These are phyloP conservation scores for Listrodromus nycthemerus DNA, from an alignment of 2,888 invertebrate species.

Conservation along the genomic window DNA sequence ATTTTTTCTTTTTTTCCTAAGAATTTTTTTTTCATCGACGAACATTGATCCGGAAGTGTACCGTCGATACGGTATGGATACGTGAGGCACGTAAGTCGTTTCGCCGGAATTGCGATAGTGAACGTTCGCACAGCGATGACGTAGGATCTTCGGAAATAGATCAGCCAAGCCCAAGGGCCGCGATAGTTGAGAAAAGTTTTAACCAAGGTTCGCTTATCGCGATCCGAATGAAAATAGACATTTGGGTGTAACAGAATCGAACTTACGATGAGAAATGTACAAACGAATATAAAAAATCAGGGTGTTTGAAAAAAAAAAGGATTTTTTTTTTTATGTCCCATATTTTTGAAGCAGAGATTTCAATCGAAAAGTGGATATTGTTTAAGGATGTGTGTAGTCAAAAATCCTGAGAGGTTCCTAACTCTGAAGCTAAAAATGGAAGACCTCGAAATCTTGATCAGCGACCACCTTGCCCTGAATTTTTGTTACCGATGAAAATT, in stretches of 20 bases:
- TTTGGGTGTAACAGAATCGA: background rate
- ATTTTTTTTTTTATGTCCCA: too few species aligned
- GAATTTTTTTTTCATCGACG: background rate
- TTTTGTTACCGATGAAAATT: too few species aligned
- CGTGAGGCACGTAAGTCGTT: background rate
- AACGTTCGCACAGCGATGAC: conserved; percentile 11
- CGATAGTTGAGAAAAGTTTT: conserved; percentile 23
- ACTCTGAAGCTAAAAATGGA: too few species aligned
- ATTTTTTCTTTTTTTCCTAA: background rate
- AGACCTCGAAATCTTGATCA: too few species aligned
- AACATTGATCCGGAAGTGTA: conserved; percentile 12
- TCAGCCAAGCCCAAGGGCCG: conserved; percentile 10
- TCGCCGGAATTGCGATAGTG: conserved; percentile 7
- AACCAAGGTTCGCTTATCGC: conserved; percentile 10
- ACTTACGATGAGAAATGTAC: background rate
- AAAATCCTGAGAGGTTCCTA: too few species aligned
- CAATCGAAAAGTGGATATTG: too few species aligned
- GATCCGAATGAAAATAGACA: conserved; percentile 7
- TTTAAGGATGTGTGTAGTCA: too few species aligned
- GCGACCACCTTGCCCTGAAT: too few species aligned
- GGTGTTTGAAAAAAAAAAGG: too few species aligned
- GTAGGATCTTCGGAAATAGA: conserved; percentile 31
- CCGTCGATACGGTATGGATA: background rate
- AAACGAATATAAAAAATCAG: background rate
- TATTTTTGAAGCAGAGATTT: too few species aligned